Conservation (phyloP, 2,797 vertebrate genomes). For the Rhadinocentrus ornatus region DNA sequence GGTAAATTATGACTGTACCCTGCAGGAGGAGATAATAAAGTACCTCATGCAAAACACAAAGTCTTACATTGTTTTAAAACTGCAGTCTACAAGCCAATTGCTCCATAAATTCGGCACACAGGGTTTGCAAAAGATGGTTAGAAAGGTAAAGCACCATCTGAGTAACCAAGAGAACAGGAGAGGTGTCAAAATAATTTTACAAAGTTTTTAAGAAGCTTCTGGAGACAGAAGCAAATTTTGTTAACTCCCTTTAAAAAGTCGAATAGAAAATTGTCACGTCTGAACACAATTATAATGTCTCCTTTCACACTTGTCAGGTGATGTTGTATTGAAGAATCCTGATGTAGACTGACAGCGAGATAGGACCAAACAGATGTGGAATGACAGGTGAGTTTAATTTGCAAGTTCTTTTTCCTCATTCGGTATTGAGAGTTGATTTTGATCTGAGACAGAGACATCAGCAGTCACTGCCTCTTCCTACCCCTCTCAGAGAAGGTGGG, state of each 20-base stretch:
- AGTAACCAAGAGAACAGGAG: conserved; percentile 9
- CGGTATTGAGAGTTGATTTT: conserved; percentile 47
- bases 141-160: conserved; percentile 16
- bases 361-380: conserved; percentile 63
- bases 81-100: conserved; percentile 21
- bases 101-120: conserved; percentile 17
- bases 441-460: conserved; percentile 52
- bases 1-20: conserved; percentile 40
- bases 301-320: conserved; percentile 34
- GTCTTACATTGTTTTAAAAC: conserved; percentile 35
- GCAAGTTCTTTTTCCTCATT: conserved; percentile 44
- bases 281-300: conserved; percentile 5
- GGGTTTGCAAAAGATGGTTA: neutral
- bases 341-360: conserved; percentile 48
- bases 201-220: conserved; percentile 7
- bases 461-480: conserved; percentile 1
- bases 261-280: neutral
- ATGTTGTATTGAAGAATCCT: conserved; percentile 28
- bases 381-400: conserved; percentile 70
- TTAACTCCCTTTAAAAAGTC: conserved; percentile 4
- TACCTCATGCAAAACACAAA: conserved; percentile 48
- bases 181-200: conserved; percentile 35
- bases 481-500: neutral
- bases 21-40: conserved; percentile 23
- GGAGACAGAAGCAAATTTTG: neutral